These are phyloP conservation scores for Sus cebifrons DNA, from an alignment of 2,797 vertebrate species.

Conservation along the genomic window DNA sequence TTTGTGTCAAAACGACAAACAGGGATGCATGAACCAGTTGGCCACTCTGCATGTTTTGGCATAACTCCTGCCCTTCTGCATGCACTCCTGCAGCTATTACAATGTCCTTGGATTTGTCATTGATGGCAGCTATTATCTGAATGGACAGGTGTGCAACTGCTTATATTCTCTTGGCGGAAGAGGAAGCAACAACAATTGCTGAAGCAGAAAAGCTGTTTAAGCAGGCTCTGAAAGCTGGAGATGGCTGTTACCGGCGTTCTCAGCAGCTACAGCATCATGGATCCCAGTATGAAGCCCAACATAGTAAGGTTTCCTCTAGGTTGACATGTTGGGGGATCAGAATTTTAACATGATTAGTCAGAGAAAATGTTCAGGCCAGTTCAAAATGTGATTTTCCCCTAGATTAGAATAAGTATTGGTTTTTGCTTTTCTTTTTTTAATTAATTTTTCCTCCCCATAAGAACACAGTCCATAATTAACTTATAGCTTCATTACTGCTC, in stretches of 20 bases:
- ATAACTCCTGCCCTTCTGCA: slow-evolving; percentile 72
- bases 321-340: background rate
- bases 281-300: slow-evolving; percentile 97
- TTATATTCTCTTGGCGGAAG: slow-evolving; percentile 98
- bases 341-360: background rate
- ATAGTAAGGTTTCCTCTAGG: slow-evolving; percentile 92
- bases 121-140: slow-evolving; percentile 73
- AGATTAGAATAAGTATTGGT: background rate
- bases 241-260: slow-evolving; percentile 96
- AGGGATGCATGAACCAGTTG: slow-evolving; percentile 77
- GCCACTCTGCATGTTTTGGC: slow-evolving; percentile 77
- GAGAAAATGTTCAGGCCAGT: background rate
- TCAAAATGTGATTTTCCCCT: slow-evolving; percentile 6
- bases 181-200: slow-evolving; percentile 98
- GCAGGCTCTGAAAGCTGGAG: slow-evolving; percentile 97
- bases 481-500: background rate
- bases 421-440: slow-evolving; percentile 40
- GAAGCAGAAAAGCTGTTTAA: slow-evolving; percentile 98
- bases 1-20: slow-evolving; percentile 74
- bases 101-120: slow-evolving; percentile 59
- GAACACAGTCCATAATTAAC: background rate
- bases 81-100: slow-evolving; percentile 44
- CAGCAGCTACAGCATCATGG: slow-evolving; percentile 98
- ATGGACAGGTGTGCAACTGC: slow-evolving; percentile 96
- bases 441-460: background rate